phyloP scores from a whole-genome alignment of 2,797 vertebrate species.

The Brotula barbata region DNA sequence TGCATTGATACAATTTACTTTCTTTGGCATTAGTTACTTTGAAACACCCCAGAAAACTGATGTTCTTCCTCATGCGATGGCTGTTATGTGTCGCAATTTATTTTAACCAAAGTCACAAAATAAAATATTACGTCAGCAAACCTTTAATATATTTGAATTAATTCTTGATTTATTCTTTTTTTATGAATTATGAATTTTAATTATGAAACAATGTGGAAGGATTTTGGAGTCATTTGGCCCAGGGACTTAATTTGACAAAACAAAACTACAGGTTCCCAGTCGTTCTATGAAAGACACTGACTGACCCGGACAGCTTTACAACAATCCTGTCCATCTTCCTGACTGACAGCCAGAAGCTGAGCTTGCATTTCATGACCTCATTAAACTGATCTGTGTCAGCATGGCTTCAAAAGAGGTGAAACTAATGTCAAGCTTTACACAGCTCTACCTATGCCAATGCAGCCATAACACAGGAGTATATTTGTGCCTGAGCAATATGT shows the following conservation, averaged over 20 bases:
- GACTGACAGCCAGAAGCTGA: conserved; percentile 60
- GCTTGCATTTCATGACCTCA: conserved; percentile 53
- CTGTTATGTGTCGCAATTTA: no score
- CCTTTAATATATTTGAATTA: no score
- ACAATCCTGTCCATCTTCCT: conserved; percentile 45
- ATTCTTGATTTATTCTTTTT: no score
- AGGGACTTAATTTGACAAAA: not conserved
- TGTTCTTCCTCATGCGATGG: no score
- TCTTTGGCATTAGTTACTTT: no score
- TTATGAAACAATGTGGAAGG: no score
- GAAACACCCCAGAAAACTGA: no score
- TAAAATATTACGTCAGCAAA: no score
- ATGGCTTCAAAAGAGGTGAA: conserved; percentile 30
- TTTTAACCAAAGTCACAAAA: no score
- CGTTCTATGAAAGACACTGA: conserved; percentile 26
- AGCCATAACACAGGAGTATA: conserved; percentile 10
- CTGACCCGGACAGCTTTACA: conserved; percentile 46
- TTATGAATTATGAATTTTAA: no score
- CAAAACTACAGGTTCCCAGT: not conserved
- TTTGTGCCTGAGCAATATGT: conserved; percentile 4
- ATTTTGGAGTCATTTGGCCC: not conserved
- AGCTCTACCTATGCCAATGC: conserved; percentile 6
- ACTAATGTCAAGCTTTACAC: conserved; percentile 15
- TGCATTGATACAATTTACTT: no score
- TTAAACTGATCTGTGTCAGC: conserved; percentile 55